phyloP scores from a whole-genome alignment of 2,888 invertebrate genomes.

The Argyresthia albistria region DNA sequence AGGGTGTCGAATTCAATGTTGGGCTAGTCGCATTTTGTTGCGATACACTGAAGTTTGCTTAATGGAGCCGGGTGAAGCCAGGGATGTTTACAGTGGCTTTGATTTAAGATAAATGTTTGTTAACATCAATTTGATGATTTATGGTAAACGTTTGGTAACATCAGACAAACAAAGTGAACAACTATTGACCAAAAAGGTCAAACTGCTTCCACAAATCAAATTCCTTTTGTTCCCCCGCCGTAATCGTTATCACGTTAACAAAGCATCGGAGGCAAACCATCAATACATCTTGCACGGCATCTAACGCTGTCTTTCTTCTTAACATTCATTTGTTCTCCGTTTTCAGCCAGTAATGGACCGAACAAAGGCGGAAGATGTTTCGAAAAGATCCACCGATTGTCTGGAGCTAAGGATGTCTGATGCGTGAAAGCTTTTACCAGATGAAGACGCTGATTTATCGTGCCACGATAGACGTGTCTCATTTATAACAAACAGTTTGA shows the following conservation, averaged over 20 bases:
- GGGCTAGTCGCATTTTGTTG: too few relatives aligned
- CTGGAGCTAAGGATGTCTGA: background rate
- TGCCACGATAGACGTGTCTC: conserved; percentile 41
- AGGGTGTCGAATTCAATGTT: too few relatives aligned
- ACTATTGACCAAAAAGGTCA: conserved; percentile 21
- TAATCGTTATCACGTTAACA: conserved; percentile 14
- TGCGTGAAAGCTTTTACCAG: conserved; percentile 24
- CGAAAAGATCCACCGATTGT: background rate
- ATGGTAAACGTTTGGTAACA: too few relatives aligned
- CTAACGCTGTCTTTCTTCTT: background rate
- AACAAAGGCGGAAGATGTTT: background rate
- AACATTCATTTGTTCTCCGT: background rate
- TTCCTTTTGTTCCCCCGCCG: conserved; percentile 16
- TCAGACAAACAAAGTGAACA: background rate
- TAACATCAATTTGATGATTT: too few relatives aligned
- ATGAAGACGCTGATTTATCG: conserved; percentile 46
- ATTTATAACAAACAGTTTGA: conserved; percentile 53
- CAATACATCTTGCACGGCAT: background rate
- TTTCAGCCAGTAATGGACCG: background rate
- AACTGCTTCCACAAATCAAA: conserved; percentile 28
- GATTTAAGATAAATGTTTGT: too few relatives aligned
- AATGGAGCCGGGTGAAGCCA: too few relatives aligned
- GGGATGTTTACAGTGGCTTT: too few relatives aligned
- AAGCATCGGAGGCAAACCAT: background rate
- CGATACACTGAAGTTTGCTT: too few relatives aligned